Evolutionary conservation across 1,140 invertebrate species (phyloP), one percentile per base, ranked within the genome.

Genomic region (Drosophila gunungcola): DNA sequence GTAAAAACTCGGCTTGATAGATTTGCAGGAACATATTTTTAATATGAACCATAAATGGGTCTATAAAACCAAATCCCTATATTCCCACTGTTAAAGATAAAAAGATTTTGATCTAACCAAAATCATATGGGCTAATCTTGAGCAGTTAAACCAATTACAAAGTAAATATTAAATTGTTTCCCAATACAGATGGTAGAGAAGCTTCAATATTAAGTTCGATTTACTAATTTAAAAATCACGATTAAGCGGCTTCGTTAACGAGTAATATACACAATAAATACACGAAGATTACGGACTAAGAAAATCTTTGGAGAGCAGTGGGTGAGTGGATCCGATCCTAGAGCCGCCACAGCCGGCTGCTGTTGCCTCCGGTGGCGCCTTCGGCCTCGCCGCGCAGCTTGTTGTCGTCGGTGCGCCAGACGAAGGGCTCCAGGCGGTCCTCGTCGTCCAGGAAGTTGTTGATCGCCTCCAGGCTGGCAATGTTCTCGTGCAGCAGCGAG

Each of bases 381-480:
- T 91, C 90, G 0, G 90, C 90, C 62, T 91, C 86, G 38, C 90
- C 90, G 2, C 90, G 73, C 67, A 83, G 60, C 64, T 91, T 91
- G 55, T 85, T 91, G 51, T 91, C 91, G 55, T 92, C 91, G 36
- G 96, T 97, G 6, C 96, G 97, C 97, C 97, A 98, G 9, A 97
- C 95, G 92, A 99, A 98, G 1, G 97, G 96, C 93, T 98, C 97
- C 16, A 99, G 91, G 39, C 97, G 94, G 65, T 98, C 96, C 36
- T 97, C 95, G 48, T 96, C 93, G 5, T 98, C 97, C 36, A 99
- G 93, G 41, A 96, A 91, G 90, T 96, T 95, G 90, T 99, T 98
- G 16, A 99, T 93, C 3, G 95, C 95, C 81, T 98, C 97, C 79
- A 98, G 94, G 51, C 95, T 95, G 83, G 97, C 97, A 1, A 98